Base-by-base conservation (phyloP, 2,113 vertebrate genomes). In the Anguilla rostrata region DNA sequence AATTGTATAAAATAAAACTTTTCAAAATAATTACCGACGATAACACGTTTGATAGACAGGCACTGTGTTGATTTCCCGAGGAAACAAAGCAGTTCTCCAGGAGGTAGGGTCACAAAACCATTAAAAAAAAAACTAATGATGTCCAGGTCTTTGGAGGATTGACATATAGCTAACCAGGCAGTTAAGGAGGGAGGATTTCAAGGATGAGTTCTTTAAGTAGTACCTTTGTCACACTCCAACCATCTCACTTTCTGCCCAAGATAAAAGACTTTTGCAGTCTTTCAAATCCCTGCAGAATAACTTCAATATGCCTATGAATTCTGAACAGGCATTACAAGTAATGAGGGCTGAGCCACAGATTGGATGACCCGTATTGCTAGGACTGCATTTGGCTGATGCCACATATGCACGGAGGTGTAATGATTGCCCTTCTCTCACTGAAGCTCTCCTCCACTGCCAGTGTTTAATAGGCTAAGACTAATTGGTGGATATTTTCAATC, bases 251-350 rank as follows among this genome's bases (percentile, higher is more conserved):
- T 46, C 57, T 26, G 56, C 85, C 89, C 87, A 89, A 63, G 84
- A 90, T 87, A 81, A 91, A 88, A 66, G 82, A 29, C 39, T 49
- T 34, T 14, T 53, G 11, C 40, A 34, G 81, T 41, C 83, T 81
- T 41, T 43, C 75, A 86, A 83, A 57, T 39, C 41, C 78, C 63
- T 80, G 86, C 86, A 83, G 71, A 83, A 60, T 78, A n/a, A 41
- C 83, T n/a, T 87, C 53, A 80, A 46, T 80, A 39, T 81, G 63
- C 11, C 39, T 82, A 57, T 12, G 41, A 40, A 53, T 41, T 26
- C 39, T 41, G 26, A 60, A 20, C 39, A 16, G 29, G 80, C 57
- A 71, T 81, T 43, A 40, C 41, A 1, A 40, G 22, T 71, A n/a
- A 15, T 39, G 53, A 63, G 78, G 57, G 57, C 11, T 20, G 49